Evolutionary conservation across 2,888 invertebrate genomes (phyloP).

Genomic region (Smittia aterrima): DNA sequence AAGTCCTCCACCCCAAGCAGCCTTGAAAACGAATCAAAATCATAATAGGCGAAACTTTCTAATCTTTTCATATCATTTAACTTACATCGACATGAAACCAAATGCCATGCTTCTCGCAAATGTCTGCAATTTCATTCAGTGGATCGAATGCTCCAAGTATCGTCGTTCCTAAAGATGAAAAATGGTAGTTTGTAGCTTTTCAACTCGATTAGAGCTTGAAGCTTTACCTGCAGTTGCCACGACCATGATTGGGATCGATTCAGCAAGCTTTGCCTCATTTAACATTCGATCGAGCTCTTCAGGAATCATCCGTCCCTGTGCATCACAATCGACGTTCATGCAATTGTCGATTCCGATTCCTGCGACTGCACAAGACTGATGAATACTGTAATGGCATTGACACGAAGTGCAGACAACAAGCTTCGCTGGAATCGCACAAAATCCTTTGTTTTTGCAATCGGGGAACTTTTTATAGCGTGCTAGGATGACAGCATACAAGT

Average conservation of each 20-base stretch:
- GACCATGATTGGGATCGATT: slow-evolving; percentile 7
- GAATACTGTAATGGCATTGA: slow-evolving; percentile 30
- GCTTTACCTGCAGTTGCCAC: slow-evolving; percentile 25
- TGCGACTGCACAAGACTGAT: not conserved
- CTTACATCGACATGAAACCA: slow-evolving; percentile 35
- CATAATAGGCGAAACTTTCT: too few species aligned
- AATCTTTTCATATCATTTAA: too few species aligned
- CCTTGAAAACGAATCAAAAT: not conserved
- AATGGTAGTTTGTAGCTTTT: too few species aligned
- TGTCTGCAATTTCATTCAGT: slow-evolving; percentile 15
- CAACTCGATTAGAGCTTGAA: too few species aligned
- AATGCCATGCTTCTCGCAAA: slow-evolving; percentile 12
- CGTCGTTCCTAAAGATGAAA: too few species aligned
- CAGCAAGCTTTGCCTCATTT: not conserved
- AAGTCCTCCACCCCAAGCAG: slow-evolving; percentile 16
- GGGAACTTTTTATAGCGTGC: slow-evolving; percentile 32
- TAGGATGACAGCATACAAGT: slow-evolving; percentile 15
- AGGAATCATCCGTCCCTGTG: slow-evolving; percentile 22
- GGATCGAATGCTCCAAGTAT: slow-evolving; percentile 32
- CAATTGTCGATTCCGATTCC: slow-evolving; percentile 22
- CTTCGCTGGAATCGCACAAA: not conserved
- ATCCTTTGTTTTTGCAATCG: slow-evolving; percentile 9
- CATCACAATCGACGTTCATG: not conserved
- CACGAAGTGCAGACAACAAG: slow-evolving; percentile 12
- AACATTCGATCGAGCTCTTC: slow-evolving; percentile 9